Evolutionary conservation across 1,140 invertebrate species (phyloP), one percentile per base, ranked within the genome.

Genomic region (Eufriesea mexicana): DNA sequence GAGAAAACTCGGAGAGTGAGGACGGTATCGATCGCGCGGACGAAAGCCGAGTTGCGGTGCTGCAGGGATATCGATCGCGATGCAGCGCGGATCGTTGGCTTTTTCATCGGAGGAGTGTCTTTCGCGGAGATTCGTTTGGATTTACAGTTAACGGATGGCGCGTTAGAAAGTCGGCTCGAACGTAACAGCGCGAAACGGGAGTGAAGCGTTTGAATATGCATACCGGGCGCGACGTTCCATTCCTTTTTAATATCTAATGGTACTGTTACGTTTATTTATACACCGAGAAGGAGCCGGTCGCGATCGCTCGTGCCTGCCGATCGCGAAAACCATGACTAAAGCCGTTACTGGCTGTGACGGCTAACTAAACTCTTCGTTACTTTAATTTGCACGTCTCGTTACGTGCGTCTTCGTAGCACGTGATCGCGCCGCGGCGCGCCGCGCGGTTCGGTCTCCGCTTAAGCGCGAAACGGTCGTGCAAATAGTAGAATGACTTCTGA

Each of bases 361-460:
- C 35, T 55, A 67, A 67, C 73, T 54, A 82, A 82, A 82, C 79
- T 82, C 51, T 68, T 79, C 75, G 12, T 84, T 68, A 54, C 77
- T 86, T 86, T 67, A 78, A 68, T 86, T 86, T 74, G 71, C 86
- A 83, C 67, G 67, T 78, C 62, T 87, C 59, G 66, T 73, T 88
- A 85, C 78, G 57, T 78, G 54, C 77, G 79, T 66, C 54, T 67
- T 23, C 61, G 77, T 25, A 28, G 51, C 86, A 72, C 86, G 72
- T 87, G 75, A 88, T 81, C 77, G 59, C 77, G 54, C 16, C 55
- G 47, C 64, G 64, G 51, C 62, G 62, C 77, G 47, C 64, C 64
- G 51, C 62, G 62, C 77, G 54, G 77, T 61, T 61, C 77, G 35
- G 16, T 35, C 66, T 64, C 55, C 23, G 62, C 80, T 83, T 64